A percentile compares a stretch with the other conserved stretches of the same genome.
phyloP scores from a whole-genome alignment of 2,888 invertebrate species.

The Hylaea fasciaria region DNA sequence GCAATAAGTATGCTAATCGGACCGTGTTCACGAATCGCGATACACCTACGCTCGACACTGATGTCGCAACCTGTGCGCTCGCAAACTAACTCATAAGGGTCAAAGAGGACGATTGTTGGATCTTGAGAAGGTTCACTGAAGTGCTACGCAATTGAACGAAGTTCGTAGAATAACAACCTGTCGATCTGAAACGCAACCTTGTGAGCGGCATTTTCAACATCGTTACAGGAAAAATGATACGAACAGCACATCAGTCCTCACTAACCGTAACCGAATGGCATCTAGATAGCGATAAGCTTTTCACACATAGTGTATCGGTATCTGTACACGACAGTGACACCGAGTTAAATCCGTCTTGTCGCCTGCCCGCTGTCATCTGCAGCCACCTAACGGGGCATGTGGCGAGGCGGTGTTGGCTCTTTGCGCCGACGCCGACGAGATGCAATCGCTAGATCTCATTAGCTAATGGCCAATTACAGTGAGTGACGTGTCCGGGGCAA shows the following conservation, averaged over 20 bases:
- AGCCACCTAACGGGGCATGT: slow-evolving; percentile 61
- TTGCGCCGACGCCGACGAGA: slow-evolving; percentile 64
- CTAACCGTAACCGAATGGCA: slow-evolving; percentile 68
- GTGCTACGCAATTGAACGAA: too few species aligned
- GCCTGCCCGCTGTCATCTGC: slow-evolving; percentile 58
- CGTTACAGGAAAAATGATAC: slow-evolving; percentile 29
- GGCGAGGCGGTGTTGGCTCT: slow-evolving; percentile 57
- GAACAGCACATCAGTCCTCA: slow-evolving; percentile 52
- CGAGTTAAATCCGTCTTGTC: slow-evolving; percentile 49
- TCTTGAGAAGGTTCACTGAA: too few species aligned
- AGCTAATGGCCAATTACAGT: slow-evolving; percentile 76
- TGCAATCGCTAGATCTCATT: slow-evolving; percentile 64
- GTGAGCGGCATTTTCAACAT: background rate
- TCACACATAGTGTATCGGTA: slow-evolving; percentile 45
- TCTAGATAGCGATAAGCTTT: slow-evolving; percentile 28
- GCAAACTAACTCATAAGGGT: background rate
- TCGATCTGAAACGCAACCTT: too few species aligned
- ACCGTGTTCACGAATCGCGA: too few species aligned
- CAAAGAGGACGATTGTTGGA: background rate
- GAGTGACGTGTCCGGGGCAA: slow-evolving; percentile 81
- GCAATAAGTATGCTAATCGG: too few species aligned
- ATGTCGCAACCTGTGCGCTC: too few species aligned
- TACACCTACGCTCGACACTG: too few species aligned
- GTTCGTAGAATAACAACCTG: too few species aligned
- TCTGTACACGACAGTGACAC: slow-evolving; percentile 44